phyloP scores from a whole-genome alignment of 2,113 vertebrate genomes.

The Etheostoma spectabile region DNA sequence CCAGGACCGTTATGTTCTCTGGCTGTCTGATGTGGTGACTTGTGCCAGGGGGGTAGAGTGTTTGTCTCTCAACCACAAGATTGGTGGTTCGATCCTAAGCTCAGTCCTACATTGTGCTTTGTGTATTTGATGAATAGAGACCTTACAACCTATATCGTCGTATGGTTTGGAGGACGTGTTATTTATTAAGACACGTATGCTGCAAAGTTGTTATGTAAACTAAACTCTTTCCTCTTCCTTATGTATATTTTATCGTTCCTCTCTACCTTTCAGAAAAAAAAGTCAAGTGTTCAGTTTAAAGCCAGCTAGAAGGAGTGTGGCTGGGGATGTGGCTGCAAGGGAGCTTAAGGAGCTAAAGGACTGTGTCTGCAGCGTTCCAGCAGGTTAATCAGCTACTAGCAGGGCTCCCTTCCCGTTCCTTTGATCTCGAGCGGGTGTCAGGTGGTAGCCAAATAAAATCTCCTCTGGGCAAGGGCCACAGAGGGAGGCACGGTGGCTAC shows the following conservation, averaged over 20 bases:
- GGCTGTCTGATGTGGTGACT: too few relatives aligned
- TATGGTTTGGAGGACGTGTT: too few relatives aligned
- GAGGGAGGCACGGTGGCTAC: conserved; percentile 36
- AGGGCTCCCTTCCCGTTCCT: conserved; percentile 68
- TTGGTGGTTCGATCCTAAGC: too few relatives aligned
- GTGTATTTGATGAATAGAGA: too few relatives aligned
- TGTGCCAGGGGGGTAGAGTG: too few relatives aligned
- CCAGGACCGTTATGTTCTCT: too few relatives aligned
- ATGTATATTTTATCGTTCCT: not conserved
- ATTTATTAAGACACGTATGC: not conserved
- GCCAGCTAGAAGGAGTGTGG: conserved; percentile 48
- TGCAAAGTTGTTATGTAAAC: not conserved
- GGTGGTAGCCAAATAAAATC: conserved; percentile 63
- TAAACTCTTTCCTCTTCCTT: not conserved
- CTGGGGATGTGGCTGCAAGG: conserved; percentile 42
- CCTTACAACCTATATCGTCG: too few relatives aligned
- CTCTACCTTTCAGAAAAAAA: conserved; percentile 7
- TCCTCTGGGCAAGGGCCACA: conserved; percentile 59
- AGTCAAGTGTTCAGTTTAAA: conserved; percentile 49
- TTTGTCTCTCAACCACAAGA: too few relatives aligned
- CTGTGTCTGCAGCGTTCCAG: conserved; percentile 56
- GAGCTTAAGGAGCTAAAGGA: conserved; percentile 61
- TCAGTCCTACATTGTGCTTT: too few relatives aligned
- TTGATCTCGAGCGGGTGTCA: conserved; percentile 71
- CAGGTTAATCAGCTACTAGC: conserved; percentile 77